These are phyloP conservation scores for Chorisops tibialis DNA, from an alignment of 2,888 invertebrate species.

Conservation along the genomic window DNA sequence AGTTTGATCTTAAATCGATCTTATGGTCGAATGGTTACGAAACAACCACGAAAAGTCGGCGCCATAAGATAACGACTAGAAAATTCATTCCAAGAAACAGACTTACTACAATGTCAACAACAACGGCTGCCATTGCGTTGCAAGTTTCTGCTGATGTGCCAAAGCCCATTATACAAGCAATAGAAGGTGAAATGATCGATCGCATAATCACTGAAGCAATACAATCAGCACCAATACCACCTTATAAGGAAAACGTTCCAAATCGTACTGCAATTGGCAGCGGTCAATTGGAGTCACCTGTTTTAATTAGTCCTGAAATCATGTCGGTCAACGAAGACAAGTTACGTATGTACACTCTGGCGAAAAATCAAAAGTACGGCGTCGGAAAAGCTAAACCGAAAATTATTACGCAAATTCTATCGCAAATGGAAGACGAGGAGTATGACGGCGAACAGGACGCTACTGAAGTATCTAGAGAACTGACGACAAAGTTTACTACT, in stretches of 20 bases:
- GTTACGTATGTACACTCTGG: constrained; percentile 12
- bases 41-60: background rate
- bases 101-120: background rate
- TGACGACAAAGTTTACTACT: background rate
- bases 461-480: background rate
- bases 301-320: too few relatives aligned
- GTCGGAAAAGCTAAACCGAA: constrained; percentile 25
- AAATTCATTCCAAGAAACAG: background rate
- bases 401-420: constrained; percentile 20
- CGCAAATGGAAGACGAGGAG: constrained; percentile 18
- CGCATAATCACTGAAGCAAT: too few relatives aligned
- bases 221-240: too few relatives aligned
- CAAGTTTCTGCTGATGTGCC: background rate
- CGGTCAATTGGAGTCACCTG: too few relatives aligned
- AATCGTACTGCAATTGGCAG: too few relatives aligned
- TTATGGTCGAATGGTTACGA: constrained; percentile 19
- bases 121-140: background rate
- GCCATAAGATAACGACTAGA: background rate
- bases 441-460: background rate
- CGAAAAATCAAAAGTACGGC: constrained; percentile 11
- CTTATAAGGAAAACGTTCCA: too few relatives aligned
- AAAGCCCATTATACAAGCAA: background rate
- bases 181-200: too few relatives aligned
- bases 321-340: constrained; percentile 27
- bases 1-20: constrained; percentile 19